These are phyloP conservation scores for Melanotus villosus DNA, from an alignment of 2,888 invertebrate species.

Conservation along the genomic window DNA sequence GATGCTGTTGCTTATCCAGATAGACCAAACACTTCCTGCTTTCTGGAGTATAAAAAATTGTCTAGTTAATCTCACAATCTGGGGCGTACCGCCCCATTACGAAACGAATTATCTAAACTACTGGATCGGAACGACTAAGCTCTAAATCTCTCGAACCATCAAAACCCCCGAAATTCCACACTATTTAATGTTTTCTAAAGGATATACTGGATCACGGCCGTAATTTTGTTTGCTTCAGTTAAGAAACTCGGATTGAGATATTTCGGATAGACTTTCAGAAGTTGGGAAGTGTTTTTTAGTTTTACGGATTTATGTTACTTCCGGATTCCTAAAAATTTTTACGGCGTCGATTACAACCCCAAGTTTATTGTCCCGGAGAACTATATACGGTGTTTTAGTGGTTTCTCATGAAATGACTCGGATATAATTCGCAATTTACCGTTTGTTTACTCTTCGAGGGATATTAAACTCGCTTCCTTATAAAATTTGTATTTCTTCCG, in stretches of 20 bases:
- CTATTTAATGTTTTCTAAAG: not conserved
- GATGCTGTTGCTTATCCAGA: not conserved
- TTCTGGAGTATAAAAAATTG: constrained; percentile 10
- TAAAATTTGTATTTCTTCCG: too few relatives aligned
- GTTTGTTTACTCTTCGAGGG: too few relatives aligned
- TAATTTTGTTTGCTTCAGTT: too few relatives aligned
- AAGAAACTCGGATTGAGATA: too few relatives aligned
- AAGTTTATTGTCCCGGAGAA: too few relatives aligned
- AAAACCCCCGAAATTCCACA: not conserved
- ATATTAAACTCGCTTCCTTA: too few relatives aligned
- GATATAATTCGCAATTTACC: too few relatives aligned
- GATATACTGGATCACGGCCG: too few relatives aligned
- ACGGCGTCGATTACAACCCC: too few relatives aligned
- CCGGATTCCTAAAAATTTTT: too few relatives aligned
- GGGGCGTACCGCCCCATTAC: constrained; percentile 21
- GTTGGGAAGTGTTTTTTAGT: not conserved
- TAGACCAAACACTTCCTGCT: constrained; percentile 1
- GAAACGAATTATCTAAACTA: constrained; percentile 23
- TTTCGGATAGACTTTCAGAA: not conserved
- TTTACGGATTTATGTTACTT: not conserved
- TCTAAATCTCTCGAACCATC: not conserved
- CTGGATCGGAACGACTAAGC: constrained; percentile 3
- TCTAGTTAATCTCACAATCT: constrained; percentile 25
- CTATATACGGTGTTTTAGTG: too few relatives aligned
- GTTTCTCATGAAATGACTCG: too few relatives aligned